Base-by-base conservation (phyloP, 1,140 invertebrate species). In the Panagrolaimus sp. region DNA sequence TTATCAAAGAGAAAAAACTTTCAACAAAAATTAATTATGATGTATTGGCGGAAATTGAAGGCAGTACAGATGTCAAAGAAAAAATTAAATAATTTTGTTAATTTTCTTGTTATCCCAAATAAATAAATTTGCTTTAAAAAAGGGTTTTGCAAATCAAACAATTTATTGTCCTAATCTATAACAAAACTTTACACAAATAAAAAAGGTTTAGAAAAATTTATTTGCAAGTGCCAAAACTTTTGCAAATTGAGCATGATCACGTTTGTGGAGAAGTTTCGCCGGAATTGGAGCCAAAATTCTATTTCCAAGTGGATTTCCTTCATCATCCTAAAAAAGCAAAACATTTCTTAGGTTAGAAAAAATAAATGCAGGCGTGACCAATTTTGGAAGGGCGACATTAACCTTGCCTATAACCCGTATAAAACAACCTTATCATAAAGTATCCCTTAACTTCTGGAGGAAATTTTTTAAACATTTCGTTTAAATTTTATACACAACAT, bases 1-100 rank as follows among this genome's bases (percentile, higher is more conserved):
- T 80, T 26, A 80, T 80, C 45, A 78, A 79, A 74, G 80, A 82
- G 43, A 96, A 94, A 83, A 92, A 91, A 82, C 90, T 98, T 69
- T 96, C 94, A 0, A 89, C 88, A 6, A 98, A 98, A 88, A 96
- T 98, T 43, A 96, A 98, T 84, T 98, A 97, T 81, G 94, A 97
- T 77, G 94, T 97, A 21, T 85, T 98, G 14, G 93, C 92, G 38
- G 63, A 79, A 55, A 70, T 77, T 38, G 77, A 76, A 43, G 64
- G 45, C 6, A 45, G 67, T 43, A 65, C 70, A 9, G 26, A 65
- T 43, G 8, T 32, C 26, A 47, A 32, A 3, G n/a, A 21, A 65
- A 47, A 65, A 38, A 7, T 38, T 38, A 38, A 38, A n/a, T n/a
- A n/a, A n/a, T n/a, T n/a, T n/a, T n/a, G n/a, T n/a, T n/a, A n/a